Evolutionary conservation across 2,113 vertebrate species (phyloP).

Genomic region (Coryphaenoides rupestris): DNA sequence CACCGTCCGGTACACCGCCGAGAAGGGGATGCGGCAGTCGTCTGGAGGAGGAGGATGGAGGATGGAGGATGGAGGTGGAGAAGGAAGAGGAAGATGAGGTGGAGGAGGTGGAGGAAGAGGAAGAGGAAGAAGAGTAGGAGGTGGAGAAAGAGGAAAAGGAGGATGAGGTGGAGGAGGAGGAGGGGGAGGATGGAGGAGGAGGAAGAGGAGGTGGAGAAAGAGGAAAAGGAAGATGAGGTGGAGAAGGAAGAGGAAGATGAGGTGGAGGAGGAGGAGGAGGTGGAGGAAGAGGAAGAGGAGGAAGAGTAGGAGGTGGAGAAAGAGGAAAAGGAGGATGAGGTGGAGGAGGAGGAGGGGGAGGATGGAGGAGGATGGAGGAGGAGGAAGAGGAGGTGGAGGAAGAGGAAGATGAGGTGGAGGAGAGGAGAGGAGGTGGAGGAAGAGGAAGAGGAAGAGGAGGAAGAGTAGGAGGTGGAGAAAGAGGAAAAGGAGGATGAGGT

Average conservation of each 20-base stretch:
- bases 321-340: neutral
- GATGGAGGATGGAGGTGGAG: constrained; percentile 17
- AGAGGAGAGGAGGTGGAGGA: constrained; percentile 46
- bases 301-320: neutral
- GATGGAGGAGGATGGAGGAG: constrained; percentile 27
- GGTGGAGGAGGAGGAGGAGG: constrained; percentile 49
- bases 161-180: neutral
- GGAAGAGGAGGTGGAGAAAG: neutral
- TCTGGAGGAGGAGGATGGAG: constrained; percentile 55
- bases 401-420: neutral
- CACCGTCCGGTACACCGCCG: constrained; percentile 82
- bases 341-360: constrained; percentile 10
- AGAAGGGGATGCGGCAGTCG: constrained; percentile 78
- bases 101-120: neutral
- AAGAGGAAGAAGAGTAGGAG: constrained; percentile 29
- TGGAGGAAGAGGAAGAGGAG: no score
- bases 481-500: neutral
- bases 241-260: neutral
- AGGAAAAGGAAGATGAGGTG: neutral
- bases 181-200: constrained; percentile 26
- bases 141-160: neutral
- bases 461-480: neutral
- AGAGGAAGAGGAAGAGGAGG: constrained; percentile 33
- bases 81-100: neutral
- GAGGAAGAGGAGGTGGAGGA: neutral